These are phyloP conservation scores for Brachionus paranguensis DNA, from an alignment of 1,140 invertebrate species.

Conservation along the genomic window DNA sequence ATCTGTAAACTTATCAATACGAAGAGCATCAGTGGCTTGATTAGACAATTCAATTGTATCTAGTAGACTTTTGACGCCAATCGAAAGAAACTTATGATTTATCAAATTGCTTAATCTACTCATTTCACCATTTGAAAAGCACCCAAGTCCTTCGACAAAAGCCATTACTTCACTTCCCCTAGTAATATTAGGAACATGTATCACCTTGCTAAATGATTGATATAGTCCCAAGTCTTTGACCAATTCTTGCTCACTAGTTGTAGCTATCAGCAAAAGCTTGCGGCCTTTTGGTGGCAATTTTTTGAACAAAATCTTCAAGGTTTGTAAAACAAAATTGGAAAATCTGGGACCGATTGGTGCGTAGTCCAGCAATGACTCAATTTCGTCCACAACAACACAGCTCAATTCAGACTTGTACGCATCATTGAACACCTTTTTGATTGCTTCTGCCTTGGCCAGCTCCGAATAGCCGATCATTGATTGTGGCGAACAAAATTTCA, in stretches of 20 bases:
- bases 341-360: constrained; percentile 93
- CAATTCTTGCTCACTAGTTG: constrained; percentile 16
- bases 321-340: constrained; percentile 91
- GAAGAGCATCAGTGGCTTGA: constrained; percentile 2
- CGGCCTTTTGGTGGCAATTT: constrained; percentile 72
- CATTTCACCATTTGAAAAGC: constrained; percentile 18
- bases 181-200: constrained; percentile 30
- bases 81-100: constrained; percentile 2
- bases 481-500: constrained; percentile 92
- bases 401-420: constrained; percentile 92
- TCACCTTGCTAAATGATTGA: constrained; percentile 39
- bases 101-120: not conserved
- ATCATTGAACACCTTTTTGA: constrained; percentile 96
- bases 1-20: constrained; percentile 2
- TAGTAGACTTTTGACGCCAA: constrained; percentile 28
- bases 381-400: constrained; percentile 94
- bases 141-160: constrained; percentile 11
- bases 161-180: not conserved
- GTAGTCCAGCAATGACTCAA: constrained; percentile 88
- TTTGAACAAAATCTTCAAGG: constrained; percentile 84
- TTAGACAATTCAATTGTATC: constrained; percentile 36
- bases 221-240: constrained; percentile 24
- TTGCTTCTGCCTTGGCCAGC: constrained; percentile 84
- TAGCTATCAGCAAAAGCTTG: constrained; percentile 38
- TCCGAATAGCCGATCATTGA: constrained; percentile 98